Conservation (phyloP, 1,140 invertebrate genomes). For the Zaprionus ornatus region DNA sequence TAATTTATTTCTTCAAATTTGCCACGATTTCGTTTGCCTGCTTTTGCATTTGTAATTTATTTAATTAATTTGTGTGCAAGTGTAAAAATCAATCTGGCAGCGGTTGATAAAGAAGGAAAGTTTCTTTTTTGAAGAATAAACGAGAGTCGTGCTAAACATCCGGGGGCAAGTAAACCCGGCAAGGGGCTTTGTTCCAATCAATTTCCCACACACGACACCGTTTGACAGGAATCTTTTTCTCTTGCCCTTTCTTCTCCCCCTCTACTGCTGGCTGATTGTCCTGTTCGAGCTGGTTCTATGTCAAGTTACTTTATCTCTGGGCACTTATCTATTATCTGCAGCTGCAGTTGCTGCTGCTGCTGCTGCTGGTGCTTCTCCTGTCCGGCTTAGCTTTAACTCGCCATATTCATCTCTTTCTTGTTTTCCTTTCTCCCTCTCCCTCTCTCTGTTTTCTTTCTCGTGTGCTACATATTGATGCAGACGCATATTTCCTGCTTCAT, state of each 20-base stretch:
- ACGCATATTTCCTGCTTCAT: constrained; percentile 79
- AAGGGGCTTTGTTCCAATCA: constrained; percentile 33
- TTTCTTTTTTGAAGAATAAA: background rate
- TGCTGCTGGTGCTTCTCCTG: constrained; percentile 39
- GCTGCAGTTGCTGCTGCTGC: constrained; percentile 19
- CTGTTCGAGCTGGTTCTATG: constrained; percentile 1
- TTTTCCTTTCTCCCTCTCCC: too few species aligned
- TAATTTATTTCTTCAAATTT: constrained; percentile 63
- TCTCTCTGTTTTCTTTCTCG: background rate
- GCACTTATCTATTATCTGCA: constrained; percentile 37
- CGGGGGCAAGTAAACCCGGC: too few species aligned
- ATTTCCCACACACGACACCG: constrained; percentile 41
- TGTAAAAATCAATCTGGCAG: constrained; percentile 54
- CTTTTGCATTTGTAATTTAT: constrained; percentile 48
- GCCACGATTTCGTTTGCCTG: background rate
- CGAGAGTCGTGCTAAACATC: too few species aligned
- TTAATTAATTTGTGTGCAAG: constrained; percentile 64
- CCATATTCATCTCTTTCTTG: background rate
- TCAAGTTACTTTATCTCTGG: constrained; percentile 38
- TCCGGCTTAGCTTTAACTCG: constrained; percentile 50
- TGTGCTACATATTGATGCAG: constrained; percentile 66
- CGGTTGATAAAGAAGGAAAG: background rate
- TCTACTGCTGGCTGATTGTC: background rate
- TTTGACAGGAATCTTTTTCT: background rate
- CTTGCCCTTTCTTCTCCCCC: background rate